These are phyloP conservation scores for Lichenostomus cassidix DNA, from an alignment of 2,113 vertebrate species.

Conservation along the genomic window DNA sequence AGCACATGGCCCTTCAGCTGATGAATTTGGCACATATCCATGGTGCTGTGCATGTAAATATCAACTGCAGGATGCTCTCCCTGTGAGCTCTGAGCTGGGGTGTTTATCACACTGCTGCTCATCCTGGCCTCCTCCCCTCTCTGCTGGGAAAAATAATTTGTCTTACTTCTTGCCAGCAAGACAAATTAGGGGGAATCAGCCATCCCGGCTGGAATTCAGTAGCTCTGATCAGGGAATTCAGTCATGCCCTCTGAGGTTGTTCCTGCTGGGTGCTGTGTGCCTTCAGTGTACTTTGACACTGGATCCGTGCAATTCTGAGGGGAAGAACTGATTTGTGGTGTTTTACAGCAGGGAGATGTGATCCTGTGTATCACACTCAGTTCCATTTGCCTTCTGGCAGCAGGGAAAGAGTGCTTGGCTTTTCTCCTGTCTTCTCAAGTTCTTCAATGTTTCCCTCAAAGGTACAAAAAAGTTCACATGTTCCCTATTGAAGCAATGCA, in stretches of 20 bases:
- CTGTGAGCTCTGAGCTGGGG: background rate
- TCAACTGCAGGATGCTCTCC: background rate
- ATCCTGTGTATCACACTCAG: accelerated
- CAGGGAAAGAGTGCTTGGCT: background rate
- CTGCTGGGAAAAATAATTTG: background rate
- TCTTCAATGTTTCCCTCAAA: background rate
- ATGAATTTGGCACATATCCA: background rate
- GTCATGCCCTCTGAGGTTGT: background rate
- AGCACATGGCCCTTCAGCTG: background rate
- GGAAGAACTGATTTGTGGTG: background rate
- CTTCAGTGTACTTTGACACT: background rate
- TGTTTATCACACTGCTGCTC: background rate
- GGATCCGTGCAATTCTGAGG: background rate
- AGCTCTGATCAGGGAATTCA: background rate
- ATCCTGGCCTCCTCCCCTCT: background rate
- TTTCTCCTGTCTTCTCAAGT: background rate
- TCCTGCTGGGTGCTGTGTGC: background rate
- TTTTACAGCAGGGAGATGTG: background rate
- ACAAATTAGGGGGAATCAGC: background rate
- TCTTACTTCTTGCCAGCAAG: background rate
- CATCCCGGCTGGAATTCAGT: background rate
- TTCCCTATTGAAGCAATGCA: accelerated
- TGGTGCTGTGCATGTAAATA: background rate
- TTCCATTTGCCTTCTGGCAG: background rate
- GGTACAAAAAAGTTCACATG: background rate